A percentile compares a stretch with the other conserved stretches of the same genome.
Evolutionary conservation across 1,140 invertebrate genomes (phyloP).

Genomic region (Meloidogyne hapla): DNA sequence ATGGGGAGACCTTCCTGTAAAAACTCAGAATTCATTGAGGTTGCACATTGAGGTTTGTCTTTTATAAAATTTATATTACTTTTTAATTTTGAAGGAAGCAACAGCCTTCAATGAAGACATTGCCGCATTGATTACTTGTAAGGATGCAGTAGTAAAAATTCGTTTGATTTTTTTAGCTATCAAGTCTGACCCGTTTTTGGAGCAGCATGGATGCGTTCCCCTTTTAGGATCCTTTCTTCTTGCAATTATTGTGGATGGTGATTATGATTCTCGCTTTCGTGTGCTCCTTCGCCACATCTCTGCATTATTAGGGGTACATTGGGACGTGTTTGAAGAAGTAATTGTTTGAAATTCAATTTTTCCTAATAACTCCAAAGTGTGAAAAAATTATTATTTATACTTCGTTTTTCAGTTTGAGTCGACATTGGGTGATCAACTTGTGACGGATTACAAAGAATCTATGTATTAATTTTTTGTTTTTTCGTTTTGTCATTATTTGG

Average conservation of each 20-base stretch:
- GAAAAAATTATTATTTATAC: background rate
- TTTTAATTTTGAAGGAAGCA: slow-evolving; percentile 31
- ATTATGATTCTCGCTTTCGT: slow-evolving; percentile 66
- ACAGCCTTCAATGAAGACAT: slow-evolving; percentile 38
- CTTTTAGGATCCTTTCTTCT: slow-evolving; percentile 47
- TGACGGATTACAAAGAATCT: slow-evolving; percentile 55
- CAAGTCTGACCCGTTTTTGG: slow-evolving; percentile 44
- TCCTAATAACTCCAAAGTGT: too few relatives aligned
- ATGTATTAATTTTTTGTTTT: too few relatives aligned
- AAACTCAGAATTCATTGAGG: slow-evolving; percentile 45
- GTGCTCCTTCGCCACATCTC: slow-evolving; percentile 65
- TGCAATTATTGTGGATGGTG: slow-evolving; percentile 52
- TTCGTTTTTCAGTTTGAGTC: slow-evolving; percentile 53
- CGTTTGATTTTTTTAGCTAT: slow-evolving; percentile 35
- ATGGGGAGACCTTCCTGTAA: slow-evolving; percentile 50
- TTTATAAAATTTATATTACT: slow-evolving; percentile 28
- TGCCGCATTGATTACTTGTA: slow-evolving; percentile 31
- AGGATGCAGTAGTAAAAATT: background rate
- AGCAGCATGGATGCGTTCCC: slow-evolving; percentile 32
- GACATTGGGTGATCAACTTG: slow-evolving; percentile 44
- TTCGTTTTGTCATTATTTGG: too few relatives aligned
- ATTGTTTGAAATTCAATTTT: background rate
- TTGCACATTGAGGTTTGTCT: slow-evolving; percentile 25
- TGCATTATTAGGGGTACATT: slow-evolving; percentile 64
- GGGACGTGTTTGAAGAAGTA: slow-evolving; percentile 65